Evolutionary conservation across 2,113 vertebrate genomes (phyloP), one percentile per base, ranked within the genome.

Genomic region (Rhabdornis inornatus): DNA sequence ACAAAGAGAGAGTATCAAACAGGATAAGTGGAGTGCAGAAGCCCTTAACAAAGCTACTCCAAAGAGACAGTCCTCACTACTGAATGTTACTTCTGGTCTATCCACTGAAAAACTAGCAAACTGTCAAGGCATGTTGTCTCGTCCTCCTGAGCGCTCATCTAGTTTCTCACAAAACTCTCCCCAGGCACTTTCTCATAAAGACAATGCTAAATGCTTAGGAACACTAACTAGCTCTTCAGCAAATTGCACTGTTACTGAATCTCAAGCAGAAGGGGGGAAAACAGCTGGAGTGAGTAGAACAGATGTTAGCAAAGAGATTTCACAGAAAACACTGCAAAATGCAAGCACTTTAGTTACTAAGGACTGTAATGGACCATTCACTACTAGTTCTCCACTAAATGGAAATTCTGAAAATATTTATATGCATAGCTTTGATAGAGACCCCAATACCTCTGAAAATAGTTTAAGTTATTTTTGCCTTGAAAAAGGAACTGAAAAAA

Each of bases 401-500:
- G 78, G 31, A 84, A 82, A 74, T 78, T 63, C 47, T 75, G 70
- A 9, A 59, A 94, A 80, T 72, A 47, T n/a, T 61, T 63, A 17
- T 44, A 17, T 40, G 24, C 7, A 9, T 47, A 15, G 37, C 52
- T 56, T n/a, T 78, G 79, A 90, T 20, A 83, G 65, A 86, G 84
- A 15, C 3, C 9, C 37, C 30, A 66, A 78, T 64, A 56, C n/a
- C 37, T 60, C 65, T 63, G 82, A 86, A 40, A 31, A 55, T 31
- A 79, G n/a, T 47, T 94, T 92, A 86, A 81, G 69, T 61, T 93
- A 89, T 92, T 95, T 94, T 82, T 95, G 82, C 64, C 85, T 87
- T 25, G 93, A 89, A 90, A 97, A 93, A 68, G 96, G 83, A 69
- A 94, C 61, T 10, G 81, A 63, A 53, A 95, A 70, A 95, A 40